Base-by-base conservation (phyloP, 2,797 vertebrate species). In the Dromococcyx pavoninus region DNA sequence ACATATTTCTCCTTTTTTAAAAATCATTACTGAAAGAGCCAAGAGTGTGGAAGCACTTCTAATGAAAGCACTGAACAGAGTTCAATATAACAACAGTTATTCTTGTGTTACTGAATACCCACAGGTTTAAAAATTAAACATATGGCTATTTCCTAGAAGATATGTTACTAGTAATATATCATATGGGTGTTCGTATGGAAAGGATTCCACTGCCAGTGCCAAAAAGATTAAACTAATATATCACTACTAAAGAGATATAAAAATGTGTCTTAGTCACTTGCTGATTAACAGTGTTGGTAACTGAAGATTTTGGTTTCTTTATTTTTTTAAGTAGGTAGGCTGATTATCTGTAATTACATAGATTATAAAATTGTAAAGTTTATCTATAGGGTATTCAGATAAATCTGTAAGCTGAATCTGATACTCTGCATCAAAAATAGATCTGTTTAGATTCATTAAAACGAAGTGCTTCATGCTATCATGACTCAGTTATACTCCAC, bases 161-260 rank as follows among this genome's bases (percentile, higher is more conserved):
- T 94, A 69, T 79, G 93, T 97, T 97, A 79, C 89, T 95, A 83
- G 69, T 92, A 95, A 86, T 89, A 77, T 62, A 96, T 79, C 96
- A 96, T 96, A 96, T 96, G 95, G 81, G 15, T 66, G 90, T 86
- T 95, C 97, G 96, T 97, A 97, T 96, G 96, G 96, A 91, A 92
- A 93, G 91, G 93, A 93, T 95, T 94, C 90, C 72, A 65, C 77
- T 96, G 85, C 86, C 83, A 94, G 81, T 87, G 74, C 93, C 96
- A 66, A 95, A 81, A 88, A 96, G 90, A 95, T 95, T 89, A 96
- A 93, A 95, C 96, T 96, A 96, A 97, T 97, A 88, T 73, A 96
- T 97, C 96, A 96, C 83, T 78, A 76, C 91, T 96, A 96, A 97
- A 91, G 81, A 96, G 89, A 94, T 95, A 91, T 65, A 97, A 97